Conservation (phyloP, 2,113 vertebrate genomes). For the human (Homo sapiens) region DNA sequence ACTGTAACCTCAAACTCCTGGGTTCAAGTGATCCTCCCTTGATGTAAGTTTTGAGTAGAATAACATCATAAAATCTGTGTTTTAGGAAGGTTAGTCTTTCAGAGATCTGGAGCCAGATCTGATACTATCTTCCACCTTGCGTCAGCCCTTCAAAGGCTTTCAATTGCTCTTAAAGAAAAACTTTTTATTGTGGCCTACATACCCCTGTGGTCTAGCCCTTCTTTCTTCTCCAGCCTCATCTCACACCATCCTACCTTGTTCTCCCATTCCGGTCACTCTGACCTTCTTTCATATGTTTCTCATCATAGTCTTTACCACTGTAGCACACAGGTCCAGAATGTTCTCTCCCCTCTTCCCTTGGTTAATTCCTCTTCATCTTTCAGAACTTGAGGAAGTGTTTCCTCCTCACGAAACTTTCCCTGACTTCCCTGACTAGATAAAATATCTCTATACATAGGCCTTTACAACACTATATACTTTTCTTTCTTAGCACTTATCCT, state of each 20-base stretch:
- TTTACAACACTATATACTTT: background rate
- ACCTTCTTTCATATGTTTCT: background rate
- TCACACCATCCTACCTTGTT: background rate
- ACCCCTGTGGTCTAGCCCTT: background rate
- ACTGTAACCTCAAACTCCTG: no score
- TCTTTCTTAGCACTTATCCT: background rate
- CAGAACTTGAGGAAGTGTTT: slow-evolving; percentile 7
- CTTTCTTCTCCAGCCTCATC: background rate
- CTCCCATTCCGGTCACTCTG: background rate
- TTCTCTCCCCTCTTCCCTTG: background rate
- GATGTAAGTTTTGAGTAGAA: background rate
- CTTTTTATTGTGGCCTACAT: background rate
- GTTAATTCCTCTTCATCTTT: slow-evolving; percentile 21
- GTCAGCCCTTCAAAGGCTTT: background rate
- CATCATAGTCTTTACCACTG: background rate
- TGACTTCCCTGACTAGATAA: background rate
- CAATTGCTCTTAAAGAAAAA: background rate
- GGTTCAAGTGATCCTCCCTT: background rate
- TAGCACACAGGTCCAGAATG: background rate
- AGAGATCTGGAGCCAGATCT: background rate
- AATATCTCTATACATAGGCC: background rate
- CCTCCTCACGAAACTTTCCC: background rate
- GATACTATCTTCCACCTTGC: background rate
- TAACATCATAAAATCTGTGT: background rate
- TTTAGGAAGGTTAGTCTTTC: background rate